phyloP scores from a whole-genome alignment of 2,888 invertebrate species.

The Drosophila mayaguana region DNA sequence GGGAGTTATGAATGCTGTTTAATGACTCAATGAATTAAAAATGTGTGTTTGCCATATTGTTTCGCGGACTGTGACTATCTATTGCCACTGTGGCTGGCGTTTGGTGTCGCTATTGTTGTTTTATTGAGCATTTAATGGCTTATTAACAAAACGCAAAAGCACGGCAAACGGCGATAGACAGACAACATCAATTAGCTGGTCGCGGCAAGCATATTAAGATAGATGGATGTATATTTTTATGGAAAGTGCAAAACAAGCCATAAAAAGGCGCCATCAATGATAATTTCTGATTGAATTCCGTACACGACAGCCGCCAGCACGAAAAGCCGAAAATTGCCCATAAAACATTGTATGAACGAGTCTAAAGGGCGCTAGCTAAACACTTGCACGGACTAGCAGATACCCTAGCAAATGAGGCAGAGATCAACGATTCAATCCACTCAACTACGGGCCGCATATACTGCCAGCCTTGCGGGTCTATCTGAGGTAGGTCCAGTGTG shows the following conservation, averaged over 20 bases:
- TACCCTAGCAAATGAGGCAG: not conserved
- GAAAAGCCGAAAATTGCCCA: conserved; percentile 22
- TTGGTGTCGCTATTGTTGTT: conserved; percentile 46
- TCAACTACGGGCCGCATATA: not conserved
- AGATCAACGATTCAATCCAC: not conserved
- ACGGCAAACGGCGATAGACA: conserved; percentile 47
- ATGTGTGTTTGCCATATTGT: conserved; percentile 38
- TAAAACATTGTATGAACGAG: conserved; percentile 15
- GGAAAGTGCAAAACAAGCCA: conserved; percentile 56
- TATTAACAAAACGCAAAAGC: conserved; percentile 74
- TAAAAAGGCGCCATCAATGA: conserved; percentile 57
- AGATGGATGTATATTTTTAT: conserved; percentile 21
- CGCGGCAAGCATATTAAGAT: conserved; percentile 27
- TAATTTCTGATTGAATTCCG: conserved; percentile 49
- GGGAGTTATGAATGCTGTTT: conserved; percentile 72
- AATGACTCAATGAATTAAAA: conserved; percentile 74
- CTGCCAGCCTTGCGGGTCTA: too few relatives aligned
- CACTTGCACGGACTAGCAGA: not conserved
- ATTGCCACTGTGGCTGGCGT: conserved; percentile 27
- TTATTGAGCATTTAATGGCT: conserved; percentile 74
- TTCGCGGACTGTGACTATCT: conserved; percentile 30
- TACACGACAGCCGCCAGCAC: conserved; percentile 53
- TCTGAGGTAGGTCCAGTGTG: not conserved
- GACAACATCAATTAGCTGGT: conserved; percentile 53
- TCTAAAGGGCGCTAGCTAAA: not conserved